A percentile compares a stretch with the other conserved stretches of the same genome.
phyloP scores from a whole-genome alignment of 2,888 invertebrate species.

The Fabriciana adippe region DNA sequence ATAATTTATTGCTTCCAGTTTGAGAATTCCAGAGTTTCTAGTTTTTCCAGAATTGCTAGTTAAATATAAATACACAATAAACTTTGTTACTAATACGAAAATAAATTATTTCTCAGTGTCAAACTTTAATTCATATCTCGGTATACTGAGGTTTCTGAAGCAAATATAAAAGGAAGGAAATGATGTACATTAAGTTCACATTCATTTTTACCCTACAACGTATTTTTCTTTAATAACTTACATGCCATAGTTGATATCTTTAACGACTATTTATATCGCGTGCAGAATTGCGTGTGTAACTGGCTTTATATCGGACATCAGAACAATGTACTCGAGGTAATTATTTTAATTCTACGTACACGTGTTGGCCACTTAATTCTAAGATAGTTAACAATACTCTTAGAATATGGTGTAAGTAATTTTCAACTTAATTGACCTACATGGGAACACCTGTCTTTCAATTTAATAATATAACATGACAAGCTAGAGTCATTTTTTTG shows the following conservation, averaged over 20 bases:
- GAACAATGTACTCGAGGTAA: conserved; percentile 21
- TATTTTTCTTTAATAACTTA: too few relatives aligned
- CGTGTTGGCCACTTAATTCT: conserved; percentile 22
- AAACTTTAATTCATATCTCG: too few relatives aligned
- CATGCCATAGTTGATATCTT: background rate
- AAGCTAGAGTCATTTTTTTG: background rate
- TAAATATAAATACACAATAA: too few relatives aligned
- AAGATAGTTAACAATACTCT: conserved; percentile 18
- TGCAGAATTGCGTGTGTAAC: conserved; percentile 50
- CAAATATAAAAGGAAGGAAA: too few relatives aligned
- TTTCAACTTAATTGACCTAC: conserved; percentile 19
- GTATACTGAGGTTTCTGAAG: too few relatives aligned
- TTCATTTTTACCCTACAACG: too few relatives aligned
- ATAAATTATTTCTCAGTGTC: too few relatives aligned
- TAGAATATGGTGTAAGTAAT: conserved; percentile 14
- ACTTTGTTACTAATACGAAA: too few relatives aligned
- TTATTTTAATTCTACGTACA: conserved; percentile 27
- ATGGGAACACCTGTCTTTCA: background rate
- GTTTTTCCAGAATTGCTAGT: too few relatives aligned
- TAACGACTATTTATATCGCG: conserved; percentile 40
- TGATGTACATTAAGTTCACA: too few relatives aligned
- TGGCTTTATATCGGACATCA: conserved; percentile 33
- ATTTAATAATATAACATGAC: background rate
- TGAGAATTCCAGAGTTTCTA: too few relatives aligned
- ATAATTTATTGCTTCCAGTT: too few relatives aligned